A percentile compares a stretch with the other conserved stretches of the same genome.
Conservation (phyloP, 1,140 invertebrate genomes). For the Psix sp. region DNA sequence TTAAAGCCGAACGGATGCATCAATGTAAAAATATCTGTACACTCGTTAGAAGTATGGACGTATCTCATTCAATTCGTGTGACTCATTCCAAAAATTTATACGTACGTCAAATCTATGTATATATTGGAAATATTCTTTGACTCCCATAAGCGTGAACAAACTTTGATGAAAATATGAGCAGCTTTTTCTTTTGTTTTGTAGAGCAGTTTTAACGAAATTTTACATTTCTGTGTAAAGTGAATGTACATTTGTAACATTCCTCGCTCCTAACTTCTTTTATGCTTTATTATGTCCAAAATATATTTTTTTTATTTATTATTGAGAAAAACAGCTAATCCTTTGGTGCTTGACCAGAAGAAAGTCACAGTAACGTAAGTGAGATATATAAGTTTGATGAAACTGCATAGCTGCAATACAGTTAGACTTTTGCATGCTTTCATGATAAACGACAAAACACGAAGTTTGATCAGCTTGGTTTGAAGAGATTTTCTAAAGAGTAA, state of each 20-base stretch:
- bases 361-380: no score
- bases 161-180: slow-evolving; percentile 12
- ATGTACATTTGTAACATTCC: no score
- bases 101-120: slow-evolving; percentile 24
- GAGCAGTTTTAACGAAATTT: slow-evolving; percentile 22
- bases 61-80: background rate
- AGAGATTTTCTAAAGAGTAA: background rate
- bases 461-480: background rate
- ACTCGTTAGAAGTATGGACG: background rate
- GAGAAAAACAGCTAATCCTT: no score
- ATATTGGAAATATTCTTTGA: slow-evolving; percentile 16
- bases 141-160: slow-evolving; percentile 11
- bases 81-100: slow-evolving; percentile 10
- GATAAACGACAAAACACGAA: no score
- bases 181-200: slow-evolving; percentile 16
- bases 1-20: slow-evolving; percentile 14
- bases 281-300: no score
- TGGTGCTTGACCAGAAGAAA: no score
- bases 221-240: no score
- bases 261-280: no score
- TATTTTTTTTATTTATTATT: no score
- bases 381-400: no score
- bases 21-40: slow-evolving; percentile 5
- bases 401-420: no score
- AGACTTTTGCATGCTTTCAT: no score